A percentile compares a stretch with the other conserved stretches of the same genome.
phyloP scores from a whole-genome alignment of 2,113 vertebrate species.

The Mus musculus region GRCm39 chr12:110886501-110887000 shows the following conservation, averaged over 20 bases:
- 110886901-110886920: neutral
- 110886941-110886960: neutral
- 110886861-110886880: neutral
- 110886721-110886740: neutral
- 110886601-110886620: neutral
- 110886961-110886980: neutral
- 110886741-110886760: neutral
- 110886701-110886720: neutral
- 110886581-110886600: no score
- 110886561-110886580: rapidly evolving
- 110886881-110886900: neutral
- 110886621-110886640: neutral
- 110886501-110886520: no score
- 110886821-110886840: neutral
- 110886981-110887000: neutral
- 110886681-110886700: neutral
- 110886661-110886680: rapidly evolving
- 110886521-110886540: neutral
- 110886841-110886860: neutral
- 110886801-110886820: neutral
- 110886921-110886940: neutral
- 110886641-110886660: neutral
- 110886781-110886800: neutral
- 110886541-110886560: neutral
- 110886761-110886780: neutral